phyloP scores from a whole-genome alignment of 2,888 invertebrate species.

The Tuberolachnus salignus region DNA sequence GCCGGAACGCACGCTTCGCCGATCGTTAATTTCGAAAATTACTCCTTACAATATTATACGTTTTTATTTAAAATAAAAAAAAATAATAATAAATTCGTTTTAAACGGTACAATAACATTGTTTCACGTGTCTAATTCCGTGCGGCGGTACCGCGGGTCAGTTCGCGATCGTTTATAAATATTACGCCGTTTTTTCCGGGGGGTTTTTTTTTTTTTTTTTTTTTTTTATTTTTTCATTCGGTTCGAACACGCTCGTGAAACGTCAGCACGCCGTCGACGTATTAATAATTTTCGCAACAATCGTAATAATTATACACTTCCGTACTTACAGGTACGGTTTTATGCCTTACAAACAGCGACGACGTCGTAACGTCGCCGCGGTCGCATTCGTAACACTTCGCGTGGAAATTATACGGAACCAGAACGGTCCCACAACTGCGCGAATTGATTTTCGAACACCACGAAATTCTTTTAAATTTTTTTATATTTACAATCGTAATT shows the following conservation, averaged over 20 bases:
- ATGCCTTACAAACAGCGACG: background rate
- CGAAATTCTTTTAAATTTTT: no score
- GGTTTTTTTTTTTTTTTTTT: background rate
- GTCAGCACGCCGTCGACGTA: background rate
- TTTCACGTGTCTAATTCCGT: no score
- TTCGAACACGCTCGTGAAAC: background rate
- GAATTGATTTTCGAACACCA: constrained; percentile 46
- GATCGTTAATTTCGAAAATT: no score
- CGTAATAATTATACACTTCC: background rate
- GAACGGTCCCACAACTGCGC: no score
- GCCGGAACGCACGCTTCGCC: no score
- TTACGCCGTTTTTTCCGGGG: background rate
- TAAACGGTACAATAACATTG: no score
- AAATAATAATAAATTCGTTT: no score
- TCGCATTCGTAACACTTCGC: background rate
- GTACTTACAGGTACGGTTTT: no score
- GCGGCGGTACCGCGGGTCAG: background rate
- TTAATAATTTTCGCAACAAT: background rate
- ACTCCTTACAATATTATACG: no score
- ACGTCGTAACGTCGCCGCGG: no score
- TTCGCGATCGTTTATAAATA: background rate
- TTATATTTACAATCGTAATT: no score
- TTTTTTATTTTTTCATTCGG: constrained; percentile 12
- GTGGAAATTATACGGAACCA: background rate
- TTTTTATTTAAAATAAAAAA: no score